Base-by-base conservation (phyloP, 2,113 vertebrate genomes). In the Leuciscus idus region DNA sequence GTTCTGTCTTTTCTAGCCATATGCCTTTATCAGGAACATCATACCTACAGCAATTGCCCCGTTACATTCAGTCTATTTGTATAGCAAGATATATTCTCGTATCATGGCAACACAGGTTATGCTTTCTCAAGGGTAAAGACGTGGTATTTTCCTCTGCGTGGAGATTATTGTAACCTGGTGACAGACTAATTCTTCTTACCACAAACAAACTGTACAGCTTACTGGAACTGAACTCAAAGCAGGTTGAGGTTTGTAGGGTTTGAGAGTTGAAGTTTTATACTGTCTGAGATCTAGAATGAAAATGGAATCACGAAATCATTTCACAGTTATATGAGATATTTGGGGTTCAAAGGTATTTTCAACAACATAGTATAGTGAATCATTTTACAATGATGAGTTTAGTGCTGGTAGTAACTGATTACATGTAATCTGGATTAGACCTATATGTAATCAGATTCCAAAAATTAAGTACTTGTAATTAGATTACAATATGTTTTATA, bases 121-220 rank as follows among this genome's bases (percentile, higher is more conserved):
- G 55, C 28, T 33, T 50, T 50, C 79, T 62, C 80, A 30, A 73
- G 64, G 80, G 80, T 70, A 79, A 52, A 88, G 74, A 46, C 39
- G 4, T 43, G 28, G 57, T n/a, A 11, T 55, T 87, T 72, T 70
- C 17, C 72, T 72, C 17, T 7, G 19, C 33, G 23, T 36, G 39
- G 72, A 57, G 12, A 50, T 52, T 30, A 46, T 50, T 75, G 87
- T 83, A 83, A 85, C 84, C 87, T 59, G 46, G 79, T 2, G 46
- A 88, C 83, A 52, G 15, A 52, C 79, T 78, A 52, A 64, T 26
- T 26, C 12, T 1, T 70, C 48, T 50, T 30, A 52, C 30, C 86
- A 74, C 12, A 52, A 78, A 70, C 66, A 43, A 64, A 46, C 21
- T 33, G 64, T 77, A 28, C 21, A 52, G 36, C 13, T 17, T 21